Conservation (phyloP, 2,888 invertebrate species). For the Synergus japonicus region DNA sequence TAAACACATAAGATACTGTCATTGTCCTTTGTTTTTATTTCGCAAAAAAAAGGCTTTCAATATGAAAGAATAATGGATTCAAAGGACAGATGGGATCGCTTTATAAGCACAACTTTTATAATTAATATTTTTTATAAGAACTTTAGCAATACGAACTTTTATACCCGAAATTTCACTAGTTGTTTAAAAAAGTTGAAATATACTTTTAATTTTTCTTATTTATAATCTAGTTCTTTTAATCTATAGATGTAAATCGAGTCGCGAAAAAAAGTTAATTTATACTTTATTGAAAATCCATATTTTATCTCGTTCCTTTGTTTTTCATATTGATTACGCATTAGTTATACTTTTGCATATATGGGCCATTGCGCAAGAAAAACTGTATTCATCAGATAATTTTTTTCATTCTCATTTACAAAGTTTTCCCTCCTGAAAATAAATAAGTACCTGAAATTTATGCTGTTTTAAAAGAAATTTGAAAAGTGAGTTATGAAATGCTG, state of each 20-base stretch:
- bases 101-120: not conserved
- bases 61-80: conserved; percentile 9
- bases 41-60: not conserved
- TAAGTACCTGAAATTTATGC: too few species aligned
- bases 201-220: not conserved
- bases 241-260: not conserved
- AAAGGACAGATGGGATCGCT: not conserved
- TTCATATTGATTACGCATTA: conserved; percentile 24
- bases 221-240: too few species aligned
- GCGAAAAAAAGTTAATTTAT: not conserved
- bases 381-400: conserved; percentile 12
- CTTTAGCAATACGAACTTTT: not conserved
- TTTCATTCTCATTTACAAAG: conserved; percentile 3
- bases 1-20: not conserved
- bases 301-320: not conserved
- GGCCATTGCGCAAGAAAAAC: conserved; percentile 6
- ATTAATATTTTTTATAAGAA: conserved; percentile 1
- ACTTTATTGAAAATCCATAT: not conserved
- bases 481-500: not conserved
- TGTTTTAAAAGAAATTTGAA: not conserved
- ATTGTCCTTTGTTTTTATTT: not conserved
- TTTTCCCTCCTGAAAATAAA: too few species aligned
- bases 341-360: conserved; percentile 18
- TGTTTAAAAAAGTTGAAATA: not conserved
- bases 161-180: not conserved